These are phyloP conservation scores for Speoplatyrhinus poulsoni DNA, from an alignment of 2,113 vertebrate species.

Conservation along the genomic window DNA sequence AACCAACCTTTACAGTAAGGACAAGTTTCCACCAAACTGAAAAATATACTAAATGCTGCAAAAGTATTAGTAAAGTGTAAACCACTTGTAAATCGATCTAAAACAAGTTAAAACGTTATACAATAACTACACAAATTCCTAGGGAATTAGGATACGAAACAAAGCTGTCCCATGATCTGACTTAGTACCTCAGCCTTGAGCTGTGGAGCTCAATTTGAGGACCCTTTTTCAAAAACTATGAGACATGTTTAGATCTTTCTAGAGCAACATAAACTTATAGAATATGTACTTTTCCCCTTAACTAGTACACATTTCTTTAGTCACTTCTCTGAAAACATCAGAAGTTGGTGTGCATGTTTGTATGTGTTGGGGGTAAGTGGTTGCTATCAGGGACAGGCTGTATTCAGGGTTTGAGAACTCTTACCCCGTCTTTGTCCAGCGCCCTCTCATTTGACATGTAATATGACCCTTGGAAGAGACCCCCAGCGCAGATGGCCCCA, in stretches of 20 bases:
- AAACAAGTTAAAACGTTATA: constrained; percentile 62
- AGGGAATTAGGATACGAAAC: constrained; percentile 54
- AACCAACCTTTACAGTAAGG: constrained; percentile 45
- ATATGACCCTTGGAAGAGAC: constrained; percentile 56
- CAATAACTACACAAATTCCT: constrained; percentile 72
- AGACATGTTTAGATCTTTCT: constrained; percentile 52
- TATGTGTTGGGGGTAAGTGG: not conserved
- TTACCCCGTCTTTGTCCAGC: constrained; percentile 55
- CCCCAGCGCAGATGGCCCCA: constrained; percentile 55
- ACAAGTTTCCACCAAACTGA: constrained; percentile 42
- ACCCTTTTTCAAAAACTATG: constrained; percentile 54
- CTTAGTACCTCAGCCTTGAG: constrained; percentile 29
- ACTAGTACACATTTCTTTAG: no score
- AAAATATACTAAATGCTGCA: constrained; percentile 35
- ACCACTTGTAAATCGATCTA: constrained; percentile 45
- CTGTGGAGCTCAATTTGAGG: constrained; percentile 31
- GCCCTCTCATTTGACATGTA: constrained; percentile 53
- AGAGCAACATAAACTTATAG: constrained; percentile 34
- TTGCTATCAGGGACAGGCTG: constrained; percentile 38
- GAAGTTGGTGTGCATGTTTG: no score
- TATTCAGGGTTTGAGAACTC: constrained; percentile 46
- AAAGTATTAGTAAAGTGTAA: constrained; percentile 50
- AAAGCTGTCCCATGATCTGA: constrained; percentile 30
- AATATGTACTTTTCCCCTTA: no score
- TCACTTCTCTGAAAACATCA: no score